These are phyloP conservation scores for Phyllostomus hastatus DNA, from an alignment of 2,113 vertebrate genomes.

Conservation along the genomic window DNA sequence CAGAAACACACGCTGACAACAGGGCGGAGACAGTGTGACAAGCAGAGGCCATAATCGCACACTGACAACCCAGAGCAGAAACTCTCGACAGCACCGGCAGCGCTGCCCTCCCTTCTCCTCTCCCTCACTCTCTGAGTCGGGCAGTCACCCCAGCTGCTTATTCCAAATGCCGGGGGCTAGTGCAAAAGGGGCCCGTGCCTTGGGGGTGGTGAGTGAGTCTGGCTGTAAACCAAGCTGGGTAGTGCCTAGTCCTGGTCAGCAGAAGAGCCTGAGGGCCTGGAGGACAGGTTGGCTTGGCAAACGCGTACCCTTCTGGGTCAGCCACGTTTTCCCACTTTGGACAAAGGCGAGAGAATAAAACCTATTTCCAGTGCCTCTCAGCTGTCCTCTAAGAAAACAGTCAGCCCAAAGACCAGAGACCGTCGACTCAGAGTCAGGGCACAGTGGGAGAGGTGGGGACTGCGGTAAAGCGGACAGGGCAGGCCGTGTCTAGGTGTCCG, in stretches of 20 bases:
- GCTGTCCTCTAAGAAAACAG: neutral
- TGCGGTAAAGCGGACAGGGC: neutral
- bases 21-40: neutral
- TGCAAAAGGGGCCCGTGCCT: neutral
- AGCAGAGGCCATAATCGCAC: neutral
- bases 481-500: neutral
- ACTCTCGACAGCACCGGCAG: neutral
- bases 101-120: too few species aligned
- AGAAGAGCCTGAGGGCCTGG: neutral
- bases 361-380: neutral
- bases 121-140: neutral
- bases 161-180: neutral
- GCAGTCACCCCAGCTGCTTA: neutral
- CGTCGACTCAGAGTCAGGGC: neutral
- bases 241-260: neutral
- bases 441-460: neutral
- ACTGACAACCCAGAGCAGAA: neutral
- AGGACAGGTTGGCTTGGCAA: neutral
- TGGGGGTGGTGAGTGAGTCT: neutral
- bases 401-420: neutral
- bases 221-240: too few species aligned
- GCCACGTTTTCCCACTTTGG: neutral
- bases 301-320: rapidly evolving
- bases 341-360: rapidly evolving
- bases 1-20: neutral